A percentile compares a stretch with the other conserved stretches of the same genome.
Conservation (phyloP, 1,140 invertebrate species). For the Homalodisca vitripennis region DNA sequence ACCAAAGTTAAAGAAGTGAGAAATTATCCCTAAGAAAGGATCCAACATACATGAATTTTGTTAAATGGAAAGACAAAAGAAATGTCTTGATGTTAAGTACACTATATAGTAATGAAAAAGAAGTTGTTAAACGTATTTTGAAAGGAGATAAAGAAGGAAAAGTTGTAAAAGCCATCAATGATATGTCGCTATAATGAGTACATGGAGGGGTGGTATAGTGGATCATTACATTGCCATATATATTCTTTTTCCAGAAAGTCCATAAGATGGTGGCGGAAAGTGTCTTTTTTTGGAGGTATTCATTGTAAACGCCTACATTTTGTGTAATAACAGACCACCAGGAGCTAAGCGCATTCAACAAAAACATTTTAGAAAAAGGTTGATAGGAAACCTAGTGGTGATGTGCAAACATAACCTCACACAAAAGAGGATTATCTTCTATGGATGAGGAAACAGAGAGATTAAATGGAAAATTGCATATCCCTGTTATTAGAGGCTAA, state of each 20-base stretch:
- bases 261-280: constrained; percentile 25
- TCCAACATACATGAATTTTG: constrained; percentile 6
- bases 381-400: no score
- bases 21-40: constrained; percentile 7
- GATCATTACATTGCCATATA: constrained; percentile 23
- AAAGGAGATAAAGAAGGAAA: constrained; percentile 24
- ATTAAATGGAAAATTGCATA: no score
- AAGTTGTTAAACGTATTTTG: constrained; percentile 9
- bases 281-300: no score
- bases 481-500: no score
- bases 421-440: no score
- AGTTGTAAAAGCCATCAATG: constrained; percentile 4
- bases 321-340: no score
- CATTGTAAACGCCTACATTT: no score
- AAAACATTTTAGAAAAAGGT: no score
- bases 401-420: no score
- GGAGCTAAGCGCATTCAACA: no score
- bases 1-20: constrained; percentile 18
- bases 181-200: constrained; percentile 26
- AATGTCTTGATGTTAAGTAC: no score
- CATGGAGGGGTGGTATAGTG: constrained; percentile 7
- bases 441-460: no score
- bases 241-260: constrained; percentile 23
- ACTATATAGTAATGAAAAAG: constrained; percentile 11
- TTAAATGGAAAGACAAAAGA: constrained; percentile 25